Percentiles rank a stretch among this genome's conserved stretches.
These are phyloP conservation scores for Corythaixoides concolor DNA, from an alignment of 2,113 vertebrate genomes.

Conservation along the genomic window DNA sequence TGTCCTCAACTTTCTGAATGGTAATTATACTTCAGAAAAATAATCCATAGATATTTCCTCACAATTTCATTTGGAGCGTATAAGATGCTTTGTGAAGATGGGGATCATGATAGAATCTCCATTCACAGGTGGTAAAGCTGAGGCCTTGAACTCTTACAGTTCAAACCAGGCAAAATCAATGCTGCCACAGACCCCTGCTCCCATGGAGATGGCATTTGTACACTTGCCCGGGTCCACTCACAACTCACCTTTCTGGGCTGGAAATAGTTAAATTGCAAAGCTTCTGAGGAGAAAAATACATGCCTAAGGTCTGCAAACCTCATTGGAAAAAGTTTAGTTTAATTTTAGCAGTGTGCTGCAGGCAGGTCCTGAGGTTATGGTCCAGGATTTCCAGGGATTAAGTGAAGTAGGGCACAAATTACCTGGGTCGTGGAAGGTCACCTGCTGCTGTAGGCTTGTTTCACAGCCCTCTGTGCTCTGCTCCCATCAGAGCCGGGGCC, in stretches of 20 bases:
- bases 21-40: background rate
- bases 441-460: background rate
- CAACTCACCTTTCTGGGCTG: background rate
- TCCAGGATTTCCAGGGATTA: slow-evolving; percentile 69
- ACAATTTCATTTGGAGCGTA: background rate
- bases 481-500: background rate
- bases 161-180: background rate
- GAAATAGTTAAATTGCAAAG: slow-evolving; percentile 8
- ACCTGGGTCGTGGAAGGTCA: slow-evolving; percentile 42
- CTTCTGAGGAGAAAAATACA: background rate
- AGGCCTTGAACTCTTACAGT: background rate
- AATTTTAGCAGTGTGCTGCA: slow-evolving; percentile 60
- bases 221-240: background rate
- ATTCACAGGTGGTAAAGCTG: background rate
- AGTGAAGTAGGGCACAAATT: slow-evolving; percentile 61
- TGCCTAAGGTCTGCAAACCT: slow-evolving; percentile 14
- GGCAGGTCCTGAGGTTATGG: slow-evolving; percentile 54
- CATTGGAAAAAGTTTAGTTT: slow-evolving; percentile 43
- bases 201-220: background rate
- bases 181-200: background rate
- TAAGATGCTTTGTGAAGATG: background rate
- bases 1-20: background rate
- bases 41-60: background rate
- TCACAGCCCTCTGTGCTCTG: background rate
- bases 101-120: background rate